Conservation (phyloP, 2,888 invertebrate genomes). For the Drosophila setosimentum region DNA sequence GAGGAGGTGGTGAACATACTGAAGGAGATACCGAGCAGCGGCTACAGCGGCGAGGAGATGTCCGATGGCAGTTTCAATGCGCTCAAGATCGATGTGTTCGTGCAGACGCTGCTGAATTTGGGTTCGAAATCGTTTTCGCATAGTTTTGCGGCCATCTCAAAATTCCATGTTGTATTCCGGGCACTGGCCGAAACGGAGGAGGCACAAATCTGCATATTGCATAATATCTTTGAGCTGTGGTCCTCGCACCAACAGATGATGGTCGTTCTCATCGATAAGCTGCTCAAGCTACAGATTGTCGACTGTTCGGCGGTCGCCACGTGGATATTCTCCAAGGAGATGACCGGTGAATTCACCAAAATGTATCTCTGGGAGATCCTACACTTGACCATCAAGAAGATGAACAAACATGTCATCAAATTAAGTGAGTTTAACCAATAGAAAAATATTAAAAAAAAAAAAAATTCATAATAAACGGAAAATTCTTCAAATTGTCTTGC, state of each 20-base stretch:
- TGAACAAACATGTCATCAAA: conserved; percentile 97
- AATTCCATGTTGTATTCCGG: conserved; percentile 96
- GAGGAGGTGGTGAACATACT: conserved; percentile 95
- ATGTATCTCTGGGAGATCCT: conserved; percentile 98
- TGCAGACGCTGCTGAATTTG: conserved; percentile 96
- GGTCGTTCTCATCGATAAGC: conserved; percentile 97
- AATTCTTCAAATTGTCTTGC: background rate
- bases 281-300: conserved; percentile 98
- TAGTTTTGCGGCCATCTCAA: conserved; percentile 99
- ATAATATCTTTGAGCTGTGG: conserved; percentile 98
- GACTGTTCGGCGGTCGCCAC: conserved; percentile 98
- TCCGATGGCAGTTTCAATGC: conserved; percentile 93
- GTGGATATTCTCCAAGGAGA: conserved; percentile 98
- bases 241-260: conserved; percentile 98
- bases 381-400: conserved; percentile 97
- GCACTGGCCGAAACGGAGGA: conserved; percentile 97
- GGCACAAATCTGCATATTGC: conserved; percentile 96
- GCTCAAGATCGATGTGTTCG: conserved; percentile 97
- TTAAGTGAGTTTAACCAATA: conserved; percentile 86
- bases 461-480: background rate
- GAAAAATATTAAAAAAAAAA: background rate
- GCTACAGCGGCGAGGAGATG: conserved; percentile 87
- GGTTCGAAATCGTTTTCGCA: conserved; percentile 99
- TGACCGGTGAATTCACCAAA: conserved; percentile 96
- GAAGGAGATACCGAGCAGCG: conserved; percentile 93